Conservation (phyloP, 2,113 vertebrate genomes). For the Tor tambroides region DNA sequence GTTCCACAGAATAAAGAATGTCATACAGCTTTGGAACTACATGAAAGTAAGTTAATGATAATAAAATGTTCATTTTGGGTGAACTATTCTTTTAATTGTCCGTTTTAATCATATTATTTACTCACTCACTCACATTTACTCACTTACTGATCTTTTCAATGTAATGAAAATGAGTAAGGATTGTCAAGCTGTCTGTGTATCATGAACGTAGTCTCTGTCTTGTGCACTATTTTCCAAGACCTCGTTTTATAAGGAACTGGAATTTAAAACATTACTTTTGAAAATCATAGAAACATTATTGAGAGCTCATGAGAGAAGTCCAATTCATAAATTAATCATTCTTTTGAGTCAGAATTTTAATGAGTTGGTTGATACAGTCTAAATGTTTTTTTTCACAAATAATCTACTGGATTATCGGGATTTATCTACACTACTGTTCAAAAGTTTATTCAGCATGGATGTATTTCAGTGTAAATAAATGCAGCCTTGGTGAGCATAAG, state of each 20-base stretch:
- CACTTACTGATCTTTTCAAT: not conserved
- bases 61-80: constrained; percentile 2
- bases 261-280: not conserved
- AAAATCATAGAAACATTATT: not conserved
- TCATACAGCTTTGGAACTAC: not conserved
- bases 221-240: not conserved
- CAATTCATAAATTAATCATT: not conserved
- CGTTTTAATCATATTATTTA: not conserved
- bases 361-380: not conserved
- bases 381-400: not conserved
- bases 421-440: not conserved
- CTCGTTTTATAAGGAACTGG: not conserved
- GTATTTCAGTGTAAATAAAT: not conserved
- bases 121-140: not conserved
- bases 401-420: not conserved
- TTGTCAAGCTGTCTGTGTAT: not conserved
- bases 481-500: not conserved
- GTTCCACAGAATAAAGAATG: not conserved
- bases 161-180: not conserved
- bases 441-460: not conserved
- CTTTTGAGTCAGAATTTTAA: not conserved
- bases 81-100: not conserved
- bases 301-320: not conserved
- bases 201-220: not conserved
- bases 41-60: not conserved